phyloP scores from a whole-genome alignment of 1,140 invertebrate species.

The Anastrepha ludens region DNA sequence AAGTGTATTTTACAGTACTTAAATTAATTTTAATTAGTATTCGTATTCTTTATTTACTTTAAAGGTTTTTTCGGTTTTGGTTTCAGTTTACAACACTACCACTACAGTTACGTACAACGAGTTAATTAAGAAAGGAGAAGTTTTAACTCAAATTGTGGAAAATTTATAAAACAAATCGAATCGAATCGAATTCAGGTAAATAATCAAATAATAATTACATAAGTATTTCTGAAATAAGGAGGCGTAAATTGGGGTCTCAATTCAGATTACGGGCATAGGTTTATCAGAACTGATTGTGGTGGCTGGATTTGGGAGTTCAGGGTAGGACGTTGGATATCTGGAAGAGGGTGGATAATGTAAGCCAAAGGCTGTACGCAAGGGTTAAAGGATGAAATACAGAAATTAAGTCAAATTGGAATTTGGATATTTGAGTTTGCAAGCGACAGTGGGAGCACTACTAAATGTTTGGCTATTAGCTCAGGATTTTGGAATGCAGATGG shows the following conservation, averaged over 20 bases:
- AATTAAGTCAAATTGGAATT: conserved; percentile 53
- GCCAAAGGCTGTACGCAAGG: conserved; percentile 26
- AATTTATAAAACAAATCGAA: conserved; percentile 13
- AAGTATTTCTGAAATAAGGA: conserved; percentile 19
- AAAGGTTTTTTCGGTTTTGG: neutral
- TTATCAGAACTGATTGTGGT: conserved; percentile 26
- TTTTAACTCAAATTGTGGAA: neutral
- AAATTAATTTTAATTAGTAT: neutral
- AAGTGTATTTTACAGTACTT: conserved; percentile 24
- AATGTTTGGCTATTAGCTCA: neutral
- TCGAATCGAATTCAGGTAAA: conserved; percentile 33
- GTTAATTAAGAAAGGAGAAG: conserved; percentile 29
- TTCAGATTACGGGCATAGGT: neutral
- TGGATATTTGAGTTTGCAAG: conserved; percentile 48
- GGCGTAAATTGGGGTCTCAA: neutral
- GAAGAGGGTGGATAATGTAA: conserved; percentile 47
- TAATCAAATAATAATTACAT: conserved; percentile 21
- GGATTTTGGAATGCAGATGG: neutral
- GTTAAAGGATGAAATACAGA: conserved; percentile 48
- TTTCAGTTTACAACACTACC: conserved; percentile 48
- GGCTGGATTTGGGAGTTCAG: conserved; percentile 11
- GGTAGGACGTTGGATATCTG: conserved; percentile 41
- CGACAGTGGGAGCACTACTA: conserved; percentile 22
- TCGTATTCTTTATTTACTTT: too few species aligned
- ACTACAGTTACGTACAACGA: conserved; percentile 43